These are phyloP conservation scores for Gymnothorax reevesii DNA, from an alignment of 2,797 vertebrate species.

Conservation along the genomic window DNA sequence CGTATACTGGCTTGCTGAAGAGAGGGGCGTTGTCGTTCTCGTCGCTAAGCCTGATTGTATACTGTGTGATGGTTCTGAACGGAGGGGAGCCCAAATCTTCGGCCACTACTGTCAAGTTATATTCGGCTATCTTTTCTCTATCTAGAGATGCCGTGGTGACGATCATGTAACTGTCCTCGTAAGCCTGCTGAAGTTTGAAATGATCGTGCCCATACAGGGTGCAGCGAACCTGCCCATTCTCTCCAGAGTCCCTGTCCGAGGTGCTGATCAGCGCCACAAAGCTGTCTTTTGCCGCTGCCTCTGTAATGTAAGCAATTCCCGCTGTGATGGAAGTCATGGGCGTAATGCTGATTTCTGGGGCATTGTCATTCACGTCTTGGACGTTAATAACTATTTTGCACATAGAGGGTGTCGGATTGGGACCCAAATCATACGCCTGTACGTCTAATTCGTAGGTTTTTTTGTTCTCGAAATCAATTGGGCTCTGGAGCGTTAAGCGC, in stretches of 20 bases:
- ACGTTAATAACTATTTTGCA: constrained; percentile 88
- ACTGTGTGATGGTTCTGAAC: constrained; percentile 80
- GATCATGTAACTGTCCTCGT: constrained; percentile 91
- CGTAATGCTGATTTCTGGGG: constrained; percentile 85
- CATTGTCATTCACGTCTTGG: constrained; percentile 91
- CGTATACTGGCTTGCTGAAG: constrained; percentile 79
- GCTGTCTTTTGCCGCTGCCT: constrained; percentile 84
- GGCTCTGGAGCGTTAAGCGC: constrained; percentile 77
- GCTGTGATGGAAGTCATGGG: constrained; percentile 75
- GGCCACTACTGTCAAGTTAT: constrained; percentile 89
- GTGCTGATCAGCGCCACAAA: constrained; percentile 92
- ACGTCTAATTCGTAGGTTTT: constrained; percentile 91
- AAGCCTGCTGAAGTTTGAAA: constrained; percentile 85
- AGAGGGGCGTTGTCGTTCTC: constrained; percentile 91
- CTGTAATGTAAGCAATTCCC: constrained; percentile 80
- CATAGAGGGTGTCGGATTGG: constrained; percentile 79
- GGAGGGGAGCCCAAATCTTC: constrained; percentile 88
- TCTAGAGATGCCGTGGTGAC: constrained; percentile 81
- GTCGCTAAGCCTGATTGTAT: constrained; percentile 82
- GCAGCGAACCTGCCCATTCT: constrained; percentile 87
- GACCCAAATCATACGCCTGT: constrained; percentile 81
- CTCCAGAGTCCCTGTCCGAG: constrained; percentile 85
- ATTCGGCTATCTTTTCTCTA: constrained; percentile 84
- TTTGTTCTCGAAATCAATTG: constrained; percentile 89
- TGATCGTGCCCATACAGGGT: constrained; percentile 86